Base-by-base conservation (phyloP, 1,140 invertebrate genomes). In the Plectus sambesii region DNA sequence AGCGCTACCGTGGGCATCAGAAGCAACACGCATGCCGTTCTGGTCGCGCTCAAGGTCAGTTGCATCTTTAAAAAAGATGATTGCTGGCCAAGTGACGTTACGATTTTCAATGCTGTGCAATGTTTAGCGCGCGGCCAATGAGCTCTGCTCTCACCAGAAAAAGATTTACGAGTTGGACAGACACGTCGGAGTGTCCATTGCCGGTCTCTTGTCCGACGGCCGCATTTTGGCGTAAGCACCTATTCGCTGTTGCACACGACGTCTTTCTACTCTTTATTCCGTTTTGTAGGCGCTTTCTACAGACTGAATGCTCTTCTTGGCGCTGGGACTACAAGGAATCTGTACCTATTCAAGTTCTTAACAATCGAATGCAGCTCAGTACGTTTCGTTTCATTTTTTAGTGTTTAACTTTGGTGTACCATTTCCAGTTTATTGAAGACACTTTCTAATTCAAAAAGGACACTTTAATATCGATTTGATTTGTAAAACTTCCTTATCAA, bases 1-100 rank as follows among this genome's bases (percentile, higher is more conserved):
- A 87, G 38, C 87, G 90, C 89, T 0, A 92, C 89, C 9, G 87
- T 99, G 9, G 94, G 87, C 3, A 71, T 99, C 8, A 98, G 98
- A 73, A 92, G 82, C 59, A 81, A 82, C 47, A 84, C 84, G 48
- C 85, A 87, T 75, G 89, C 90, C 29, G 82, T 94, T 22, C 70
- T 99, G 1, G 83, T 96, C 55, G 93, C 92, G 24, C 72, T 98
- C n/a, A 97, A 96, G 69, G 75, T 76, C 58, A 41, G 49, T 45
- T 48, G n/a, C 43, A 24, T 5, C 9, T 58, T 37, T 53, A 15
- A 23, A 15, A 55, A 6, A 38, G 12, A 9, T 29, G n/a, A n/a
- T n/a, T n/a, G n/a, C n/a, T 25, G 15, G 22, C 6, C 4, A 26
- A 19, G 4, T 43, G 20, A 20, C n/a, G n/a, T n/a, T n/a, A n/a